These are phyloP conservation scores for Gonioctena quinquepunctata DNA, from an alignment of 1,140 invertebrate genomes.

Conservation along the genomic window DNA sequence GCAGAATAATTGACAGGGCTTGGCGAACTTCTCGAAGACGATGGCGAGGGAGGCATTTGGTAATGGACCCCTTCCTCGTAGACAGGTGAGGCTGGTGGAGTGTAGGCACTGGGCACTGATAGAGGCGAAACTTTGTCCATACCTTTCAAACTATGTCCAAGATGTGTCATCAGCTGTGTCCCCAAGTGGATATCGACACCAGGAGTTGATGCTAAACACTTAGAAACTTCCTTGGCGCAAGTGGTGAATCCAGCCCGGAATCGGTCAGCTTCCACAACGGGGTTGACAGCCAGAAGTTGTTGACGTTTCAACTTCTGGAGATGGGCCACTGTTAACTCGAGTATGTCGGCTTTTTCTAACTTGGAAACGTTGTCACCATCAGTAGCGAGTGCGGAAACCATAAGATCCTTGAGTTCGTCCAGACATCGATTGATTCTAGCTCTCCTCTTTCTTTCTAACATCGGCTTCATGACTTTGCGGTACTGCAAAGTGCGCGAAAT, in stretches of 20 bases:
- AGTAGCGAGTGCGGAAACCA: constrained; percentile 81
- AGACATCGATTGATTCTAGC: constrained; percentile 93
- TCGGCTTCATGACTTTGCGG: constrained; percentile 93
- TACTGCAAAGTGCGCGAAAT: constrained; percentile 88
- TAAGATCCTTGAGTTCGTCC: constrained; percentile 89
- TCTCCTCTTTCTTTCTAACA: constrained; percentile 90
- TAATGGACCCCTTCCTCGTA: constrained; percentile 57
- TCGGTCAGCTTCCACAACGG: constrained; percentile 74
- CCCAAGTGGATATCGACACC: constrained; percentile 83
- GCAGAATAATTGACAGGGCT: constrained; percentile 25
- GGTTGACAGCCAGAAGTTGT: constrained; percentile 67
- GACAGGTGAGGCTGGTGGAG: constrained; percentile 60
- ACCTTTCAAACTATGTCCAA: constrained; percentile 79
- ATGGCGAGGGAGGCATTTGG: constrained; percentile 62
- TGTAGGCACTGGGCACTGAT: constrained; percentile 56
- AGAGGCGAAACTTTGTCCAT: constrained; percentile 67
- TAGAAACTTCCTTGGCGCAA: constrained; percentile 88
- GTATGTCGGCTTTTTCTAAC: constrained; percentile 94
- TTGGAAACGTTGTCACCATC: constrained; percentile 89
- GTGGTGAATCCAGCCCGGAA: constrained; percentile 90
- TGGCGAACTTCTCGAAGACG: constrained; percentile 59
- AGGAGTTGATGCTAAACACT: constrained; percentile 79
- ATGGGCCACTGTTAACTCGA: constrained; percentile 92
- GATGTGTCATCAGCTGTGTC: constrained; percentile 83
- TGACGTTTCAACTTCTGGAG: constrained; percentile 81